phyloP scores from a whole-genome alignment of 1,140 invertebrate genomes.

The Mya arenaria region DNA sequence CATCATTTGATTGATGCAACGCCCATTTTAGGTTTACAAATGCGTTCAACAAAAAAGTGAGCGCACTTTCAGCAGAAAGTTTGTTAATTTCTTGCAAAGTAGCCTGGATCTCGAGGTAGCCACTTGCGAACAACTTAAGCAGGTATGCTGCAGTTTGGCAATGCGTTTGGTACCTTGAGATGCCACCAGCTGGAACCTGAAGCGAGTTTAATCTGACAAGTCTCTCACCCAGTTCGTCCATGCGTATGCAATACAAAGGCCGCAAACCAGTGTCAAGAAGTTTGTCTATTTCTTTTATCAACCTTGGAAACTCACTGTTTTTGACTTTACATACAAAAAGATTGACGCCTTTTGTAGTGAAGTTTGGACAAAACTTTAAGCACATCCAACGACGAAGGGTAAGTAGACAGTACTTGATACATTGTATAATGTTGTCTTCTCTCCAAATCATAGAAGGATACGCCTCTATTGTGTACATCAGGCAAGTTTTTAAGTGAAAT shows the following conservation, averaged over 20 bases:
- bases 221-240: not conserved
- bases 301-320: too few species aligned
- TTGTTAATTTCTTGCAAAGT: too few species aligned
- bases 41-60: too few species aligned
- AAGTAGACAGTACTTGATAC: not conserved
- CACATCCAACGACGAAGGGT: not conserved
- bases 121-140: too few species aligned
- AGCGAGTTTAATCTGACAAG: too few species aligned
- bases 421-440: not conserved
- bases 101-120: too few species aligned
- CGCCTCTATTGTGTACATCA: not conserved
- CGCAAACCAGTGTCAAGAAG: not conserved
- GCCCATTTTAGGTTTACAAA: too few species aligned
- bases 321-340: not conserved
- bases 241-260: not conserved
- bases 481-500: slow-evolving; percentile 1
- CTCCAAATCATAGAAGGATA: not conserved
- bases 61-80: too few species aligned
- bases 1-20: too few species aligned
- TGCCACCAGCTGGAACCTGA: too few species aligned
- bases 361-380: not conserved
- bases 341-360: not conserved
- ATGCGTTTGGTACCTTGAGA: too few species aligned
- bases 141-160: too few species aligned
- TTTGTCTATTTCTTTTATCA: not conserved